Base-by-base conservation (phyloP, 2,797 vertebrate genomes). In the Coluber constrictor region DNA sequence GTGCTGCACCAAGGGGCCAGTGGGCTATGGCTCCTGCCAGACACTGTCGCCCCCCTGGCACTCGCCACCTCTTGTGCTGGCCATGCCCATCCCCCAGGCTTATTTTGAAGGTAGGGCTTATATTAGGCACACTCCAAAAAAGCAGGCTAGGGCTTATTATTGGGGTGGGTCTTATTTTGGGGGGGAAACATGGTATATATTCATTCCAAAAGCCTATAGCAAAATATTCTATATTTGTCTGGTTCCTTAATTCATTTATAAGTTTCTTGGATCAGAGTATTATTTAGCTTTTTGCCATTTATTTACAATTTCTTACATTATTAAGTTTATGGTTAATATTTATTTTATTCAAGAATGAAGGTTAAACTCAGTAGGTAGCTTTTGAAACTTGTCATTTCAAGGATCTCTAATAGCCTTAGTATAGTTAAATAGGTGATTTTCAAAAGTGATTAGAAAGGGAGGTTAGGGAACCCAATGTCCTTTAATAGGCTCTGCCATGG, bases 1-100 rank as follows among this genome's bases (percentile, higher is more conserved):
- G 23, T 1, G 8, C 23, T 61, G 60, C 16, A 25, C 23, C 60
- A 61, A 61, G 60, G 23, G 8, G 60, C 3, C 8, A 25, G 59
- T 60, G 18, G 23, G 60, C 60, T 59, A 59, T 27, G 60, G 60
- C 60, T 61, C 25, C 3, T 61, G 60, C 60, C 20, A 3, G 25
- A 61, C 25, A 61, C 25, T 2, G 1, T 61, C 0, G 9, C 25
- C 0, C 25, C 5, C 8, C 25, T 1, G 1, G 1, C 6, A 7
- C 23, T 27, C 2, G 0, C 9, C 2, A 1, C 25, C 25, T 61
- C 23, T 61, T 0, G 9, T 61, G 60, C 60, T 61, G 60, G 9
- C 8, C 3, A 3, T 61, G 8, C 60, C 60, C 25, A 27, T 27
- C 25, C 60, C 7, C 25, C 60, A 11, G 8, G 25, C 60, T 61